phyloP scores from a whole-genome alignment of 1,140 invertebrate species.

The Rhyzopertha dominica region DNA sequence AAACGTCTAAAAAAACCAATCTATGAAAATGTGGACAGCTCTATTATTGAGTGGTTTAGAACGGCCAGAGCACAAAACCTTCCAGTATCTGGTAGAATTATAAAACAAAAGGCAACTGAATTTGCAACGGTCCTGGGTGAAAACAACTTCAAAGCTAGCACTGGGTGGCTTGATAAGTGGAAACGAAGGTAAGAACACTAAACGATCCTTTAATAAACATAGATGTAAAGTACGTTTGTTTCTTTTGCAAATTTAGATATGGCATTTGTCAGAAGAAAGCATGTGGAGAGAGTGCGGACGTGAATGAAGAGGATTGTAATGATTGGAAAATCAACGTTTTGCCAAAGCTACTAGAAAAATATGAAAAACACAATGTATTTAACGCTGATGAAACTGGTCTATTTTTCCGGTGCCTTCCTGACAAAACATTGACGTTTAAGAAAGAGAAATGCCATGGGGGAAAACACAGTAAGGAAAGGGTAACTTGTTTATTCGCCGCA shows the following conservation, averaged over 20 bases:
- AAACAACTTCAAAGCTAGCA: conserved; percentile 22
- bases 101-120: conserved; percentile 24
- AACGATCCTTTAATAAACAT: no score
- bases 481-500: conserved; percentile 42
- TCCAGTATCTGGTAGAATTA: conserved; percentile 18
- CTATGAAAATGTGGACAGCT: conserved; percentile 21
- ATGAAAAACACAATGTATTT: conserved; percentile 38
- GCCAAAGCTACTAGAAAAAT: conserved; percentile 13
- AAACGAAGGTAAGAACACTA: conserved; percentile 13
- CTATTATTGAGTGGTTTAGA: conserved; percentile 23
- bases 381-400: conserved; percentile 48
- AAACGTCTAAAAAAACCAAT: conserved; percentile 20
- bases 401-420: conserved; percentile 41
- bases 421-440: conserved; percentile 31
- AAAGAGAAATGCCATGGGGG: conserved; percentile 26
- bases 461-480: conserved; percentile 38
- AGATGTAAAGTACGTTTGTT: no score
- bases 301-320: conserved; percentile 2
- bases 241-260: conserved; percentile 8
- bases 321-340: conserved; percentile 12
- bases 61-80: conserved; percentile 17
- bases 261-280: conserved; percentile 8
- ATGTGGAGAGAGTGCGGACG: conserved; percentile 9
- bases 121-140: conserved; percentile 15
- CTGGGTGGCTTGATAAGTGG: conserved; percentile 22